Percentiles rank a stretch among this genome's conserved stretches.
These are phyloP conservation scores for Mormyrus proboscirostris DNA, from an alignment of 2,797 vertebrate genomes.

Conservation along the genomic window DNA sequence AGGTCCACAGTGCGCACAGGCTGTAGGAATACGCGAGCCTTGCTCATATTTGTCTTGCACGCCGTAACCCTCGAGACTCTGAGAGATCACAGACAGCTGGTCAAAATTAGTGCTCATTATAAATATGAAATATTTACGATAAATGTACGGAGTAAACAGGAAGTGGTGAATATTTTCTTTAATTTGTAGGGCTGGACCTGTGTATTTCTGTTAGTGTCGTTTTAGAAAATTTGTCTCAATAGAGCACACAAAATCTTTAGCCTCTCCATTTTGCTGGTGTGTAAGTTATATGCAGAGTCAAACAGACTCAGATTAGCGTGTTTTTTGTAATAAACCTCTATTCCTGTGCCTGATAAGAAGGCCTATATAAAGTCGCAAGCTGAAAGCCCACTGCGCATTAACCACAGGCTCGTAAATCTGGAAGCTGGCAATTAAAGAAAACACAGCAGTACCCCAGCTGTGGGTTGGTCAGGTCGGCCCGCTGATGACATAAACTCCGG, in stretches of 20 bases:
- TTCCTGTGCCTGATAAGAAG: background rate
- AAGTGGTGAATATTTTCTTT: background rate
- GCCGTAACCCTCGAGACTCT: background rate
- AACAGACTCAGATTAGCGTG: background rate
- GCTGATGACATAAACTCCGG: background rate
- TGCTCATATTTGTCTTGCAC: background rate
- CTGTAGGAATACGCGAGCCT: background rate
- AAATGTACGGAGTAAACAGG: background rate
- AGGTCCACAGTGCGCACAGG: background rate
- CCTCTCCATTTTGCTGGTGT: background rate
- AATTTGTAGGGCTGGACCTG: background rate
- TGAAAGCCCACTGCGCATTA: background rate
- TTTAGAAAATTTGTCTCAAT: background rate
- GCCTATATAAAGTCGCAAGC: background rate
- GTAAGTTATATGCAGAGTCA: background rate
- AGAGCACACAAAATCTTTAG: background rate
- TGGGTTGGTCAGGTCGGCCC: background rate
- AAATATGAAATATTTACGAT: background rate
- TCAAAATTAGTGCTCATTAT: background rate
- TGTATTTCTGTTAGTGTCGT: background rate
- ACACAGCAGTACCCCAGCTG: background rate
- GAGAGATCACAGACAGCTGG: background rate
- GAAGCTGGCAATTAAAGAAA: background rate
- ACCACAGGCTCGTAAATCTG: background rate
- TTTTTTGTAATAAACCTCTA: background rate